A percentile compares a stretch with the other conserved stretches of the same genome.
Conservation (phyloP, 92 coral and sea anemone genomes). For the Porites evermanni region DNA sequence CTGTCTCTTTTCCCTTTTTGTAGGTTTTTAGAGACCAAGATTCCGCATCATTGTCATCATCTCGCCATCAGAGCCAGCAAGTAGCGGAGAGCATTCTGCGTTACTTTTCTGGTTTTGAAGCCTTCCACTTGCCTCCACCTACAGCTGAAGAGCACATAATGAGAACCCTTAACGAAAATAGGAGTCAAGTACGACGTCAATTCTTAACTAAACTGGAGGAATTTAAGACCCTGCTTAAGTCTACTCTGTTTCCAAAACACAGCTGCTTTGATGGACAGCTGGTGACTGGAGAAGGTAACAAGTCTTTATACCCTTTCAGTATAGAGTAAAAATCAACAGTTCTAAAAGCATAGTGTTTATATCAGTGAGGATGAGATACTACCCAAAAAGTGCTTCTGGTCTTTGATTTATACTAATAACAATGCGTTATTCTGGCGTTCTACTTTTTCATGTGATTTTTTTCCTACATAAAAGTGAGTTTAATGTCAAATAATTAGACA, state of each 20-base stretch:
- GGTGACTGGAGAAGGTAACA: conserved; percentile 14
- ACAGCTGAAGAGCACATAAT: conserved; percentile 2
- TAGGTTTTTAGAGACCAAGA: conserved; percentile 29
- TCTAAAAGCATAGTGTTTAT: too few species aligned
- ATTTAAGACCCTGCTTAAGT: background rate
- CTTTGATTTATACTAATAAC: too few species aligned
- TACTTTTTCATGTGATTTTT: too few species aligned
- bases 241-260: conserved; percentile 5
- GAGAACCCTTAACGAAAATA: conserved; percentile 1
- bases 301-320: background rate
- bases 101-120: conserved; percentile 15
- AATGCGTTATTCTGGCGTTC: too few species aligned
- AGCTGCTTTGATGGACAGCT: conserved; percentile 8
- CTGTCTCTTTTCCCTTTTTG: background rate
- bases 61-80: background rate
- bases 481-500: too few species aligned
- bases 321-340: background rate
- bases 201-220: background rate
- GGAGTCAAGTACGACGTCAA: background rate
- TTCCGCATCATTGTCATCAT: background rate
- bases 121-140: conserved; percentile 7
- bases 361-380: too few species aligned
- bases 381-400: too few species aligned
- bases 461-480: too few species aligned
- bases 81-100: conserved; percentile 29